phyloP scores from a whole-genome alignment of 2,797 vertebrate species.

The Pagetopsis macropterus region DNA sequence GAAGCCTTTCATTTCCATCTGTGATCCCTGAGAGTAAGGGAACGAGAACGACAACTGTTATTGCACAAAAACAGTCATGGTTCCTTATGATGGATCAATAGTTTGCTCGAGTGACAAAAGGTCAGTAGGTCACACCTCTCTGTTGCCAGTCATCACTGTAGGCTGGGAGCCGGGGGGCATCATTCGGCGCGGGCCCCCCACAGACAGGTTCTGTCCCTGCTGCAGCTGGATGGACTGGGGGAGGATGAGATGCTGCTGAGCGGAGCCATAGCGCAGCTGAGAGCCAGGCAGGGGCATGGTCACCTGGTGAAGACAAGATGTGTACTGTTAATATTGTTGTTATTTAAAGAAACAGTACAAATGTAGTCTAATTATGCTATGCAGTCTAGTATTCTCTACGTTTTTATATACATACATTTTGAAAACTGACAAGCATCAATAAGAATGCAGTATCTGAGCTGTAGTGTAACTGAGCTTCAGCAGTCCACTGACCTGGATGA shows the following conservation, averaged over 20 bases:
- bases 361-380: background rate
- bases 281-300: slow-evolving; percentile 97
- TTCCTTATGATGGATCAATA: background rate
- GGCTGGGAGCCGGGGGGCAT: slow-evolving; percentile 93
- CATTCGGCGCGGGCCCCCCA: slow-evolving; percentile 92
- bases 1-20: slow-evolving; percentile 98
- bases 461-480: background rate
- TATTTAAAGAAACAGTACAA: background rate
- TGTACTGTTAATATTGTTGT: background rate
- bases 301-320: slow-evolving; percentile 79
- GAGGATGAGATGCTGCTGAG: slow-evolving; percentile 96
- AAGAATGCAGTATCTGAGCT: background rate
- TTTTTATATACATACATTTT: background rate
- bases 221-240: slow-evolving; percentile 98
- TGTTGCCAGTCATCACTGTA: slow-evolving; percentile 87
- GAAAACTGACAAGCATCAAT: background rate
- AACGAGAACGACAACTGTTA: background rate
- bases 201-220: slow-evolving; percentile 94
- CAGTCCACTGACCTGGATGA: slow-evolving; percentile 89
- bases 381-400: background rate
- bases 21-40: slow-evolving; percentile 84
- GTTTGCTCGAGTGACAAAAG: background rate
- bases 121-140: slow-evolving; percentile 86
- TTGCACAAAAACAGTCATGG: background rate
- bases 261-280: slow-evolving; percentile 95